These are phyloP conservation scores for Thomomys bottae DNA, from an alignment of 2,113 vertebrate genomes.

Conservation along the genomic window DNA sequence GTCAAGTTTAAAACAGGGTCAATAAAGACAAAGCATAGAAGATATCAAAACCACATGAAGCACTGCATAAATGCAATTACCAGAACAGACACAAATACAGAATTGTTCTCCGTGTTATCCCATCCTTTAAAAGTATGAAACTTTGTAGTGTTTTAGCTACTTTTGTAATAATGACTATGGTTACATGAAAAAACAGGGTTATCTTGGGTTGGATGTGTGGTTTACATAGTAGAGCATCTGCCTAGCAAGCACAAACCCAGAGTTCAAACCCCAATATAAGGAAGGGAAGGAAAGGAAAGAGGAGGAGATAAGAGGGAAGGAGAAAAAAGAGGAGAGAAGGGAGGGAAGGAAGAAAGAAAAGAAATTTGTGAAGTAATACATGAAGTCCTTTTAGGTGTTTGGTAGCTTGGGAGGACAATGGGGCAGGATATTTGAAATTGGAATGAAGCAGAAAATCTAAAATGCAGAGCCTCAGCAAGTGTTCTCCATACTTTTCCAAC, in stretches of 20 bases:
- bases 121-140: background rate
- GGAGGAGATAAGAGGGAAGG: too few relatives aligned
- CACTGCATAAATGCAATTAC: background rate
- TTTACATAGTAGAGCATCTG: background rate
- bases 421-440: conserved; percentile 39
- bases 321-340: too few relatives aligned
- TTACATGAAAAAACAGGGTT: background rate
- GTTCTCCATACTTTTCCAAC: conserved; percentile 51
- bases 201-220: background rate
- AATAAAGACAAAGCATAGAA: background rate
- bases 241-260: background rate
- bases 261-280: background rate
- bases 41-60: background rate
- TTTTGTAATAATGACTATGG: background rate
- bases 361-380: too few relatives aligned
- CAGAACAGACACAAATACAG: conserved; percentile 1
- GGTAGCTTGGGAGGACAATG: conserved; percentile 10
- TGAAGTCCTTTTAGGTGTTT: background rate
- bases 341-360: too few relatives aligned
- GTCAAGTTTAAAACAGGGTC: conserved; percentile 22
- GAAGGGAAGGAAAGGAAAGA: background rate
- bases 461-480: background rate
- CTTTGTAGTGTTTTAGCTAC: background rate
- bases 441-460: conserved; percentile 24
- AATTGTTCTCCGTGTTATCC: background rate